phyloP scores from a whole-genome alignment of 92 coral and sea anemone species.

The Epizoanthus ramosus region DNA sequence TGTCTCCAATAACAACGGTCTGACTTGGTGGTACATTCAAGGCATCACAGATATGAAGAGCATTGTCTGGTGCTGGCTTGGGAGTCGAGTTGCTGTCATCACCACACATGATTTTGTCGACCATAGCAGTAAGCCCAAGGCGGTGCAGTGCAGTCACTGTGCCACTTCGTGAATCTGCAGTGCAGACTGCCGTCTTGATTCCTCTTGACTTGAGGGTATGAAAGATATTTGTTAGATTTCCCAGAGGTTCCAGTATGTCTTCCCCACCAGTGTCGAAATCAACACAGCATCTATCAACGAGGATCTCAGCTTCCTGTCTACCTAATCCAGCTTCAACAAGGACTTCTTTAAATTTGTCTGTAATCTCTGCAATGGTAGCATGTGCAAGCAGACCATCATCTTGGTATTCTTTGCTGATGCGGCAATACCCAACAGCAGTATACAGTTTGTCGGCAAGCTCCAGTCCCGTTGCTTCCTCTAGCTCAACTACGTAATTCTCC shows the following conservation, averaged over 20 bases:
- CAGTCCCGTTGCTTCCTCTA: slow-evolving; percentile 78
- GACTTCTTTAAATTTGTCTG: slow-evolving; percentile 76
- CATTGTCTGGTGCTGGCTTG: slow-evolving; percentile 93
- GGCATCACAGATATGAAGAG: slow-evolving; percentile 83
- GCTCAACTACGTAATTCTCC: slow-evolving; percentile 74
- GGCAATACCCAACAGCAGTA: slow-evolving; percentile 87
- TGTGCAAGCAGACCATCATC: slow-evolving; percentile 92
- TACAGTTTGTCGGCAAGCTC: slow-evolving; percentile 74
- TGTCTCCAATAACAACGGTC: slow-evolving; percentile 90
- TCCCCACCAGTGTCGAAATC: slow-evolving; percentile 82
- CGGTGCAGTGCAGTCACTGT: slow-evolving; percentile 87
- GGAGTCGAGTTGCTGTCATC: slow-evolving; percentile 84
- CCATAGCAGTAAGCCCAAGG: slow-evolving; percentile 72
- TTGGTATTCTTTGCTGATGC: slow-evolving; percentile 63
- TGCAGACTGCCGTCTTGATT: slow-evolving; percentile 89
- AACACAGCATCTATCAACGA: slow-evolving; percentile 78
- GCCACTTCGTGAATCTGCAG: slow-evolving; percentile 86
- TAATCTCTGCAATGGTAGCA: slow-evolving; percentile 88
- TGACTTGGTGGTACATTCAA: slow-evolving; percentile 74
- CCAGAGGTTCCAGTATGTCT: slow-evolving; percentile 74
- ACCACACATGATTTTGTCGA: slow-evolving; percentile 86
- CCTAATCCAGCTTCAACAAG: slow-evolving; percentile 76
- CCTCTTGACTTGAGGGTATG: slow-evolving; percentile 74
- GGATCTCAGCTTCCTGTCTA: slow-evolving; percentile 45
- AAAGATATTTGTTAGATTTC: slow-evolving; percentile 80